Evolutionary conservation across 2,888 invertebrate genomes (phyloP), one percentile per base, ranked within the genome.

Genomic region (Norana najaformis): DNA sequence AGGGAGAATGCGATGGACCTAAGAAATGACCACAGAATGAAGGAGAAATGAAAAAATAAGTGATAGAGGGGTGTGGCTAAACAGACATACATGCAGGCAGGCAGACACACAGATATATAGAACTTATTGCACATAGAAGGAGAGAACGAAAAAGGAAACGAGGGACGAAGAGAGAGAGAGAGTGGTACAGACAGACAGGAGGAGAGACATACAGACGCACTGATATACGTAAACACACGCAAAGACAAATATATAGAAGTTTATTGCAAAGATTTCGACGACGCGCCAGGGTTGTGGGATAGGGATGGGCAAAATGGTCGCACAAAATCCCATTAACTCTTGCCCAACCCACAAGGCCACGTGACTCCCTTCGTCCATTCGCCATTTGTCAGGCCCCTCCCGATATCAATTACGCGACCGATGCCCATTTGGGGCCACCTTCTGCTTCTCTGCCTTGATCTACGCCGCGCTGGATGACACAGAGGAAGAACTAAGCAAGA

Each of bases 371-470:
- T 69, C n/a, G 69, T 69, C 69, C 69, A n/a, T 69, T n/a, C 8
- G n/a, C 13, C 20, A 5, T n/a, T 23, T 30, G 4, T 69, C 11
- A 30, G 69, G n/a, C n/a, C n/a, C n/a, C n/a, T n/a, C n/a, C n/a
- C 69, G 69, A 69, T 69, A 69, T 69, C 69, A 69, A n/a, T 69
- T 69, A 69, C 69, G n/a, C 69, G 69, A 69, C 69, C n/a, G 69
- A 69, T 69, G 69, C 69, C 69, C 69, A 30, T 6, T 16, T 69
- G 69, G 69, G 69, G 69, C n/a, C 69, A 30, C 11, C 69, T n/a
- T 16, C n/a, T n/a, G 18, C 69, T n/a, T 69, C n/a, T n/a, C n/a
- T 30, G n/a, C 5, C 8, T 13, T 8, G 16, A 23, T 47, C 20
- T 23, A 47, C 30, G n/a, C 69, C 69, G 30, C n/a, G 69, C 0